phyloP scores from a whole-genome alignment of 2,888 invertebrate species.

The Carpatolechia fugitivella region DNA sequence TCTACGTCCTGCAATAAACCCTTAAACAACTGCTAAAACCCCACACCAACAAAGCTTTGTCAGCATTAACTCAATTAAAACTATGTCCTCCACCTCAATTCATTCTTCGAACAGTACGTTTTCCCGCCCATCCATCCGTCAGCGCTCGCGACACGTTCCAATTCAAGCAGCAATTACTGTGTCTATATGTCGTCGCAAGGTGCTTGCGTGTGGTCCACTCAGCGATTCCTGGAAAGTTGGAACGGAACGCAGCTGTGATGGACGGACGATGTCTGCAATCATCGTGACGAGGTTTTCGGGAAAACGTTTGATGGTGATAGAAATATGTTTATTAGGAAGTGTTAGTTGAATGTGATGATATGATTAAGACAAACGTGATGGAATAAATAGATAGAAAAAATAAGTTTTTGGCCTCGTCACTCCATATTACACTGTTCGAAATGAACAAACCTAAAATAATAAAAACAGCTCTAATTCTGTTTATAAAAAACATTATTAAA shows the following conservation, averaged over 20 bases:
- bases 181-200: conserved; percentile 34
- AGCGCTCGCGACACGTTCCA: conserved; percentile 3
- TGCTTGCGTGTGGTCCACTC: conserved; percentile 32
- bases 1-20: too few relatives aligned
- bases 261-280: neutral
- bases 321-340: neutral
- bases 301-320: neutral
- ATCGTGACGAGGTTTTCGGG: neutral
- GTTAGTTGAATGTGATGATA: neutral
- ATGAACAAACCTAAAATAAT: too few relatives aligned
- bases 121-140: conserved; percentile 12
- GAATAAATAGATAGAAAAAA: neutral
- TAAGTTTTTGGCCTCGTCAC: too few relatives aligned
- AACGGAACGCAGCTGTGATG: conserved; percentile 16
- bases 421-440: too few relatives aligned
- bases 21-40: too few relatives aligned
- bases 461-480: neutral
- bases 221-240: conserved; percentile 27
- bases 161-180: conserved; percentile 36
- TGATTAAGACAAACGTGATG: neutral
- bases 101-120: neutral
- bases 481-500: neutral
- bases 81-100: neutral
- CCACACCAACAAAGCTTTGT: neutral
- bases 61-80: neutral